These are phyloP conservation scores for Saccostrea echinata DNA, from an alignment of 1,140 invertebrate species.

Conservation along the genomic window DNA sequence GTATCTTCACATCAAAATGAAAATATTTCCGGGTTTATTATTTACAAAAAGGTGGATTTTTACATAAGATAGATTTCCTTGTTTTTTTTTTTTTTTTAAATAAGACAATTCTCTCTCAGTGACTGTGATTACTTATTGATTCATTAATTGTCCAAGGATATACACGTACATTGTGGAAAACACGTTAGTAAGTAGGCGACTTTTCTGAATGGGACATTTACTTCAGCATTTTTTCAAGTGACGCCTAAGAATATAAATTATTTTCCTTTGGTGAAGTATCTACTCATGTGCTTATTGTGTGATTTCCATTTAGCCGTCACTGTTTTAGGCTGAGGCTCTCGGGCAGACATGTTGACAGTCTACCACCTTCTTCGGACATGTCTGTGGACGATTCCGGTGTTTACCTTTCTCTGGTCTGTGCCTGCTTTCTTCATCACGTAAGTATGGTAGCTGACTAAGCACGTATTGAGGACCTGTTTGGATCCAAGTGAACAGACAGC, in stretches of 20 bases:
- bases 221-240: too few relatives aligned
- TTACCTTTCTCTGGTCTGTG: neutral
- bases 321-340: neutral
- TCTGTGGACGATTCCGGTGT: neutral
- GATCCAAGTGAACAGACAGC: too few relatives aligned
- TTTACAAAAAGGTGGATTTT: neutral
- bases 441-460: neutral
- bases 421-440: neutral
- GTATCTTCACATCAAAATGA: neutral
- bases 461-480: too few relatives aligned
- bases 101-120: neutral
- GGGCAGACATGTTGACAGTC: slow-evolving; percentile 13
- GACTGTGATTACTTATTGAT: neutral
- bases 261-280: too few relatives aligned
- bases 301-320: neutral
- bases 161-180: too few relatives aligned
- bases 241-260: too few relatives aligned
- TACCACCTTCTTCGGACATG: slow-evolving; percentile 7
- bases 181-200: too few relatives aligned
- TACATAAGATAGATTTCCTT: slow-evolving; percentile 1
- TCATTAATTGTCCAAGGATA: too few relatives aligned
- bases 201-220: too few relatives aligned
- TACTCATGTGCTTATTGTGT: too few relatives aligned
- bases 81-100: neutral
- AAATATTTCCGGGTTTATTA: slow-evolving; percentile 19